phyloP scores from a whole-genome alignment of 2,888 invertebrate species.

The Sceliomorpha sp. region DNA sequence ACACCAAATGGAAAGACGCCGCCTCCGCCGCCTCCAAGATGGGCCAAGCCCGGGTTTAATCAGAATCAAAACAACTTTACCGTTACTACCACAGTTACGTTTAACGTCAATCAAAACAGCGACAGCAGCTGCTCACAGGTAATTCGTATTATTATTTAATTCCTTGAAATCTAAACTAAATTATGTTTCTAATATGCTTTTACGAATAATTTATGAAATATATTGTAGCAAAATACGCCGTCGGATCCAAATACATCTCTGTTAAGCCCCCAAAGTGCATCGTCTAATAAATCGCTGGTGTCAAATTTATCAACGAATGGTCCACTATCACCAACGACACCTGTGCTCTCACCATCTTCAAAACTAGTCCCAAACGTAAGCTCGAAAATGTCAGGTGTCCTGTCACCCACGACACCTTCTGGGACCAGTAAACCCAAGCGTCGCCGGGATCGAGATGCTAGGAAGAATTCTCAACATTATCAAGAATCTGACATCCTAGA shows the following conservation, averaged over 20 bases:
- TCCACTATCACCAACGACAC: conserved; percentile 67
- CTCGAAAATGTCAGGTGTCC: conserved; percentile 67
- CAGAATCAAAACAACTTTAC: conserved; percentile 86
- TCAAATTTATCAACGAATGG: conserved; percentile 71
- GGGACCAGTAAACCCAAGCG: conserved; percentile 75
- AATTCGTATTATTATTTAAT: too few species aligned
- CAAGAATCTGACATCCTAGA: conserved; percentile 91
- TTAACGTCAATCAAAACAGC: conserved; percentile 84
- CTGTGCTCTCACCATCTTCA: conserved; percentile 70
- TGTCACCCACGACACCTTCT: conserved; percentile 77
- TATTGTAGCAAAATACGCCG: conserved; percentile 71
- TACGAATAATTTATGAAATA: not conserved
- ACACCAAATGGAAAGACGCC: conserved; percentile 82
- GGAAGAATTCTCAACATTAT: conserved; percentile 81
- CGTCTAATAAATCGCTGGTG: conserved; percentile 72
- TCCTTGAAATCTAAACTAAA: too few species aligned
- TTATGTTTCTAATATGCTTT: too few species aligned
- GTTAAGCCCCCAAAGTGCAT: conserved; percentile 73
- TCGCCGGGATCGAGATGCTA: conserved; percentile 75
- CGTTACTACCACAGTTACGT: conserved; percentile 92
- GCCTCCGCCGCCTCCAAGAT: conserved; percentile 91
- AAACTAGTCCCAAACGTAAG: conserved; percentile 69
- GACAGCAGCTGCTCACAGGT: conserved; percentile 63
- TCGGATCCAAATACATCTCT: conserved; percentile 73
- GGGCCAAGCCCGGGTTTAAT: conserved; percentile 88